Evolutionary conservation across 2,797 vertebrate species (phyloP).

Genomic region (Danionella dracula): DNA sequence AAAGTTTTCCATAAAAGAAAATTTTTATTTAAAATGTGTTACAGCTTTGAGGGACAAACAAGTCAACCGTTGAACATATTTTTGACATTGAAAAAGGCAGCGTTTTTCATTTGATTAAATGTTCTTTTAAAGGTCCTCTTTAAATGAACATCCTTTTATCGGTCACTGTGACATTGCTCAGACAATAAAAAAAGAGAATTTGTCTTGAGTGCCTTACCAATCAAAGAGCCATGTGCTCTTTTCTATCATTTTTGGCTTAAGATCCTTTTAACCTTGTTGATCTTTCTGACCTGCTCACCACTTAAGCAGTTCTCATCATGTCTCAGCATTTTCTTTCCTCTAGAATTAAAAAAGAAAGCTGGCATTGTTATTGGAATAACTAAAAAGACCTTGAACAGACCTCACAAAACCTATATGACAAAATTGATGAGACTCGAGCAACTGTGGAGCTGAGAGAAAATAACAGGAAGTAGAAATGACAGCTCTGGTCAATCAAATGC

Average conservation of each 20-base stretch:
- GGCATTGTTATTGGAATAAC: conserved; percentile 67
- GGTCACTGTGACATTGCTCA: conserved; percentile 50
- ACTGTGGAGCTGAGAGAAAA: conserved; percentile 22
- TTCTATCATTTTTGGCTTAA: background rate
- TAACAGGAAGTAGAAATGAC: conserved; percentile 23
- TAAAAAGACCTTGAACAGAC: conserved; percentile 62
- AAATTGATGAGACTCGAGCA: conserved; percentile 41
- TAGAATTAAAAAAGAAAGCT: conserved; percentile 2
- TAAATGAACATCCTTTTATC: conserved; percentile 51
- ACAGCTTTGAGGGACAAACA: no score
- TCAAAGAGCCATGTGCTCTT: background rate
- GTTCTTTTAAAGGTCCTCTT: conserved; percentile 14
- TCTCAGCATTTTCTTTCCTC: conserved; percentile 58
- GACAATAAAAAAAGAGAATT: conserved; percentile 55
- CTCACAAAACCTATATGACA: conserved; percentile 5
- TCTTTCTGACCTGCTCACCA: conserved; percentile 32
- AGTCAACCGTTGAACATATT: no score
- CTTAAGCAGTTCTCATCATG: conserved; percentile 34
- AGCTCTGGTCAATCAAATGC: conserved; percentile 25
- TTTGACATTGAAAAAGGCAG: no score
- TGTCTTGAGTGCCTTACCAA: conserved; percentile 43
- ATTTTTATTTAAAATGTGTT: no score
- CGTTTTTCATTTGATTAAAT: background rate
- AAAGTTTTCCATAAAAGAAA: background rate
- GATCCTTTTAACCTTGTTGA: conserved; percentile 29